phyloP scores from a whole-genome alignment of 2,797 vertebrate species.

The Margarornis squamiger region DNA sequence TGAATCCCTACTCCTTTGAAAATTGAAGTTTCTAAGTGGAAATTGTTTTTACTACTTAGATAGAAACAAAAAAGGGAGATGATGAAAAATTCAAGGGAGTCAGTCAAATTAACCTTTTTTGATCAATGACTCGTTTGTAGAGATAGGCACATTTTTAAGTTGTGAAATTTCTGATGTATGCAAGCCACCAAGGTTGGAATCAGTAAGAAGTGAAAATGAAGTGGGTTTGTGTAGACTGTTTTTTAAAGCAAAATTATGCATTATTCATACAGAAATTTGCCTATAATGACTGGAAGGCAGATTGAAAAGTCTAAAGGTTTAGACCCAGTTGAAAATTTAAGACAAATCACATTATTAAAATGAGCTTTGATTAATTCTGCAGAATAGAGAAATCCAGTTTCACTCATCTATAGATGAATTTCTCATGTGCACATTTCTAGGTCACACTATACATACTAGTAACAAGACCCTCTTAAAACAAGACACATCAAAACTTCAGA shows the following conservation, averaged over 20 bases:
- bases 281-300: conserved; percentile 18
- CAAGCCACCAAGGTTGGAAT: conserved; percentile 34
- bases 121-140: neutral
- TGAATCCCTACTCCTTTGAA: neutral
- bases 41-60: conserved; percentile 5
- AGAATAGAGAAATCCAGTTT: conserved; percentile 5
- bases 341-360: conserved; percentile 50
- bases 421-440: neutral
- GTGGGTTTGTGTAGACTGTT: neutral
- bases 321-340: neutral
- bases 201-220: conserved; percentile 50
- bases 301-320: conserved; percentile 11
- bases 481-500: neutral
- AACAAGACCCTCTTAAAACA: neutral
- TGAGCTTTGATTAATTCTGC: conserved; percentile 23
- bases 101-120: conserved; percentile 46
- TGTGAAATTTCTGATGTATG: conserved; percentile 33
- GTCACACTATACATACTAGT: neutral
- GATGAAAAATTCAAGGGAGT: conserved; percentile 26
- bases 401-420: neutral
- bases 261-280: conserved; percentile 50
- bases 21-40: neutral
- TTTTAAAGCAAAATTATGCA: conserved; percentile 27
- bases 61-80: neutral
- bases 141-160: conserved; percentile 14